These are phyloP conservation scores for Trichechus manatus DNA, from an alignment of 2,113 vertebrate genomes.

Conservation along the genomic window DNA sequence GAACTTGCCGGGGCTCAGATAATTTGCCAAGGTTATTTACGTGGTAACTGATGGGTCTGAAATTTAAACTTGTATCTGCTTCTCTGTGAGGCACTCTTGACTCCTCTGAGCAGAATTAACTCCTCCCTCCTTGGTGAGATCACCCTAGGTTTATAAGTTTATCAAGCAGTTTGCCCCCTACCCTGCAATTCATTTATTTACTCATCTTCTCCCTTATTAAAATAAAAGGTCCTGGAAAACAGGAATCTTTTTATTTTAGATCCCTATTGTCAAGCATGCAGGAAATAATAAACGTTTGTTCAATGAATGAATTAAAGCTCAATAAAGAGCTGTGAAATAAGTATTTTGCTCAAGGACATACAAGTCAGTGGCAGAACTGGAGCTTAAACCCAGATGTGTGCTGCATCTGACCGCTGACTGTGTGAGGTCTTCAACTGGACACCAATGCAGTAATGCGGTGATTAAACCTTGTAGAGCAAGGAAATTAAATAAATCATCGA, in stretches of 20 bases:
- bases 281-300: constrained; percentile 10
- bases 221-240: constrained; percentile 1
- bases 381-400: neutral
- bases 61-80: neutral
- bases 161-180: neutral
- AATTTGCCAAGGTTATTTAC: neutral
- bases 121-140: neutral
- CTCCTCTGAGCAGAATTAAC: neutral
- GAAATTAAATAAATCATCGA: neutral
- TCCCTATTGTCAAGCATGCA: neutral
- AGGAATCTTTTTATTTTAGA: neutral
- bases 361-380: neutral
- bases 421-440: neutral
- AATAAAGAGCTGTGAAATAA: neutral
- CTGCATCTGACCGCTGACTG: neutral
- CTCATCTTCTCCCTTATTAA: neutral
- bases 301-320: neutral
- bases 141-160: neutral
- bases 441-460: neutral
- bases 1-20: neutral
- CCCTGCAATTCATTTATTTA: neutral
- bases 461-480: neutral
- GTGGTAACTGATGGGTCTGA: neutral
- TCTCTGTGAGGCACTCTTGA: neutral
- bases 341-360: constrained; percentile 9